These are phyloP conservation scores for Telmatherina bonti DNA, from an alignment of 2,797 vertebrate species.

Conservation along the genomic window DNA sequence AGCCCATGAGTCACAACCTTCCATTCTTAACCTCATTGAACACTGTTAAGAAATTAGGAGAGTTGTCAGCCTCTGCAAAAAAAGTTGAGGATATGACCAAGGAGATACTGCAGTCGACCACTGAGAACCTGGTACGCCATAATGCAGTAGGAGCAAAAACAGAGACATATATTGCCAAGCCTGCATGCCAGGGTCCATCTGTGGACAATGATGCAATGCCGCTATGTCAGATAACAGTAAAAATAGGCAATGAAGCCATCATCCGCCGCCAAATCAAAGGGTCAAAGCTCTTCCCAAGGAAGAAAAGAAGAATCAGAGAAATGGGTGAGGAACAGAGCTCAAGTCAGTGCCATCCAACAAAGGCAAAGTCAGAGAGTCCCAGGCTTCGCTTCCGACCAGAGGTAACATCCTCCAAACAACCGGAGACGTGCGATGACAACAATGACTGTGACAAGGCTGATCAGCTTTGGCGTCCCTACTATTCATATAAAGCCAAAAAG, in stretches of 20 bases:
- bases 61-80: conserved; percentile 83
- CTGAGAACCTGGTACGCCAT: conserved; percentile 74
- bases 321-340: conserved; percentile 62
- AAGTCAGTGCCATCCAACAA: conserved; percentile 69
- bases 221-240: conserved; percentile 98
- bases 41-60: conserved; percentile 83
- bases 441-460: conserved; percentile 94
- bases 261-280: conserved; percentile 94
- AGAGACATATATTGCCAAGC: conserved; percentile 97
- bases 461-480: conserved; percentile 97
- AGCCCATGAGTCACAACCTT: conserved; percentile 57
- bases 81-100: conserved; percentile 84
- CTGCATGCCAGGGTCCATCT: conserved; percentile 94
- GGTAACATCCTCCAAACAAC: conserved; percentile 50
- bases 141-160: conserved; percentile 86
- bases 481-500: conserved; percentile 98
- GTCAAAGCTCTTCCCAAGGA: conserved; percentile 92
- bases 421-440: conserved; percentile 87
- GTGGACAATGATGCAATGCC: conserved; percentile 89
- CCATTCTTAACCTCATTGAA: conserved; percentile 80
- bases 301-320: conserved; percentile 76
- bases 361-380: conserved; percentile 71
- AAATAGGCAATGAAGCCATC: conserved; percentile 97
- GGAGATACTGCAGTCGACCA: conserved; percentile 76
- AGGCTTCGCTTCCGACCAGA: conserved; percentile 77